Percentiles rank a stretch among this genome's conserved stretches.
phyloP scores from a whole-genome alignment of 2,113 vertebrate genomes.

The Malaclemys terrapin region DNA sequence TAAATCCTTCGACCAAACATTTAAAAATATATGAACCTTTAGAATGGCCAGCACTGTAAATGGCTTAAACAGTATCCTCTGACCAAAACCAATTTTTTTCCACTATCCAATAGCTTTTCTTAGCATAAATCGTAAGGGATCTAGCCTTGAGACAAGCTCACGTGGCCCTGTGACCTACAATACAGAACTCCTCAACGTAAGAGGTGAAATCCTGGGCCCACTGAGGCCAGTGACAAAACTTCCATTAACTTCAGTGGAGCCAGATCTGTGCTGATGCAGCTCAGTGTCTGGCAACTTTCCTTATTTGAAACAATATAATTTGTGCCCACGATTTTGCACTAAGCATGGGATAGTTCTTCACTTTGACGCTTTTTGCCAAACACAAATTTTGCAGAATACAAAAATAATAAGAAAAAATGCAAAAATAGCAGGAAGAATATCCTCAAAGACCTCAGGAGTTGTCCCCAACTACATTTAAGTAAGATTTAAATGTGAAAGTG shows the following conservation, averaged over 20 bases:
- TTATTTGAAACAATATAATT: neutral
- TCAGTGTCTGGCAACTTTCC: neutral
- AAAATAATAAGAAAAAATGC: neutral
- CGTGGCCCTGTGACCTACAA: neutral
- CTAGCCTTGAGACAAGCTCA: neutral
- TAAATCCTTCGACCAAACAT: neutral
- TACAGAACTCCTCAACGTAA: rapidly evolving
- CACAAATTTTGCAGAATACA: neutral
- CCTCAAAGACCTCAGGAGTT: neutral
- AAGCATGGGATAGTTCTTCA: neutral
- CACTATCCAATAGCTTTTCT: neutral
- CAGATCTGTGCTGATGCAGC: neutral
- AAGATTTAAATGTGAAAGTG: neutral
- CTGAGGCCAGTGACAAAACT: neutral
- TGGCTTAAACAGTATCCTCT: neutral
- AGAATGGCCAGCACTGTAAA: neutral
- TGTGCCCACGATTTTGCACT: neutral
- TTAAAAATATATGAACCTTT: neutral
- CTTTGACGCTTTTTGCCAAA: neutral
- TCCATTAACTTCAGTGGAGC: neutral
- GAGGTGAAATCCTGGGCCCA: rapidly evolving
- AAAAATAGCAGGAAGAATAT: neutral
- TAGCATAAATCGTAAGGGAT: neutral
- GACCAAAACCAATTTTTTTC: neutral
- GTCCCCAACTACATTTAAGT: neutral